These are phyloP conservation scores for Leucopsar rothschildi DNA, from an alignment of 2,113 vertebrate species.

Conservation along the genomic window DNA sequence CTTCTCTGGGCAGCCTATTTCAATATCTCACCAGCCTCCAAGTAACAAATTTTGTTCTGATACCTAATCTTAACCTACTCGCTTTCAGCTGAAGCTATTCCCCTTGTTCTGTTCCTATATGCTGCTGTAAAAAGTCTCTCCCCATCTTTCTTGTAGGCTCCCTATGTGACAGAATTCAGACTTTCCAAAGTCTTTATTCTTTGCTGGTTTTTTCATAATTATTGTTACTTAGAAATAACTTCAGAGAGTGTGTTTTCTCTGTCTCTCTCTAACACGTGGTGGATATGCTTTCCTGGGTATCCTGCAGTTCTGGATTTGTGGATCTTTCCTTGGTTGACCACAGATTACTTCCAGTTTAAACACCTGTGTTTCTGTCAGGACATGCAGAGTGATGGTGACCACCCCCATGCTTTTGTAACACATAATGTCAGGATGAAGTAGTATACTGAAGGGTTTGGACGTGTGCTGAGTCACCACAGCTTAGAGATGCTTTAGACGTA, in stretches of 20 bases:
- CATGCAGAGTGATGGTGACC: neutral
- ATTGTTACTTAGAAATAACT: neutral
- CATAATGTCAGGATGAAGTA: neutral
- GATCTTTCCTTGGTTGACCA: neutral
- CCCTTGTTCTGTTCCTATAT: neutral
- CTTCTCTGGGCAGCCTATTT: neutral
- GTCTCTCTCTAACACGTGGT: neutral
- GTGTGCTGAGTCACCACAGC: neutral
- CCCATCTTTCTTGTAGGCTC: neutral
- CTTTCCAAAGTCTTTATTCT: neutral
- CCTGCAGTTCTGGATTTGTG: neutral
- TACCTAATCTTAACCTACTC: neutral
- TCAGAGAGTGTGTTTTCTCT: neutral
- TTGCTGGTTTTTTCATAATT: neutral
- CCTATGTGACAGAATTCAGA: neutral
- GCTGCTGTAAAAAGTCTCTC: neutral
- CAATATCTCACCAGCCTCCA: fast-evolving
- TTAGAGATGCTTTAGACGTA: neutral
- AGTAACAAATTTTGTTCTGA: neutral
- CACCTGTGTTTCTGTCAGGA: neutral
- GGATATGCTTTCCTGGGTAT: neutral
- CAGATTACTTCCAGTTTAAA: neutral
- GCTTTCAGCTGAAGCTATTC: neutral
- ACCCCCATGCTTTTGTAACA: neutral
- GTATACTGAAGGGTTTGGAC: neutral